Base-by-base conservation (phyloP, 2,797 vertebrate species). In the Cryptoblepharus egeriae region DNA sequence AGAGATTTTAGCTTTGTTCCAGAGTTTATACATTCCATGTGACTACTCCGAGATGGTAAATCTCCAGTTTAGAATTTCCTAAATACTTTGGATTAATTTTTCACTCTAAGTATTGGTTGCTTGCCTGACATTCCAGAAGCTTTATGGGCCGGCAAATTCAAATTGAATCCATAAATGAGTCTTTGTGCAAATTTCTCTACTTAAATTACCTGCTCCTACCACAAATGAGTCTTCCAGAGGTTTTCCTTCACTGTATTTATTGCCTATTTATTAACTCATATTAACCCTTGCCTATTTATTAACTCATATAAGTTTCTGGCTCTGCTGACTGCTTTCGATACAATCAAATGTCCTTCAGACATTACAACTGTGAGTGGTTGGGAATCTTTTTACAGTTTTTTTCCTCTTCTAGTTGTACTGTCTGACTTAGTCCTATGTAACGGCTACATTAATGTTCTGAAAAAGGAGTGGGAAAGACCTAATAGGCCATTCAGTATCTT, bases 81-180 rank as follows among this genome's bases (percentile, higher is more conserved):
- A 69, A 77, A 58, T 75, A 75, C 58, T 63, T 88, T 37, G 45
- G 65, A 37, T 49, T 82, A 82, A 82, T 61, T 52, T 61, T 75
- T 39, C 12, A 69, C 45, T 68, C 22, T 57, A 30, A 58, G 52
- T 45, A 72, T 30, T 77, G 30, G 58, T 77, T 30, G 32, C 79
- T 60, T 88, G 26, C 2, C 65, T 30, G 8, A 39, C 61, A 64
- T 80, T 74, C 58, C 68, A 85, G 60, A 20, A 61, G 72, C 15
- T 4, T 72, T 42, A 77, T 45, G 55, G 49, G 30, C 28, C 61
- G 77, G 55, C 37, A n/a, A 49, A 20, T 75, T 80, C 55, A 55
- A 75, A 52, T 32, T 26, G 55, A 77, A 78, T n/a, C 15, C 63
- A 37, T 9, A 63, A 64, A 22, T 70, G 5, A 28, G 55, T 86